phyloP scores from a whole-genome alignment of 2,797 vertebrate genomes.

The Chloroceryle amazona region DNA sequence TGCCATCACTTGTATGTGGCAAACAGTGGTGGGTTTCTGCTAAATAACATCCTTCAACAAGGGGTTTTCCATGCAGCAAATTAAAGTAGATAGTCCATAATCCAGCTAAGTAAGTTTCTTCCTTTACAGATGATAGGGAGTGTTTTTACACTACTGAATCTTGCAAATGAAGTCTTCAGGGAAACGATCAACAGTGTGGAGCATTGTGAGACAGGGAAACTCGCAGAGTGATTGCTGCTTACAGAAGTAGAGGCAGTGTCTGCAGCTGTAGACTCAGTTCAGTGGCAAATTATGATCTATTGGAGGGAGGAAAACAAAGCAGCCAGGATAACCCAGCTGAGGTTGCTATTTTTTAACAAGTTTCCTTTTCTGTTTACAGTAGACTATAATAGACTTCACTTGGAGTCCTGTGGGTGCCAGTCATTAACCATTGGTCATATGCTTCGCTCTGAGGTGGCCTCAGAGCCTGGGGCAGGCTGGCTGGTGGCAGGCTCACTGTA shows the following conservation, averaged over 20 bases:
- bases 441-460: background rate
- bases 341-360: background rate
- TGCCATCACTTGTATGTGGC: background rate
- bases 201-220: background rate
- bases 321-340: background rate
- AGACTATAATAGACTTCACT: background rate
- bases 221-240: background rate
- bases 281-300: constrained; percentile 32
- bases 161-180: constrained; percentile 52
- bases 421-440: background rate
- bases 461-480: background rate
- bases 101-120: background rate
- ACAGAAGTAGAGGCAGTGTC: background rate
- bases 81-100: background rate
- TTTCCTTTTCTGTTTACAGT: background rate
- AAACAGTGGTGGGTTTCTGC: background rate
- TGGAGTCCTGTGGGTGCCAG: background rate
- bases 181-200: constrained; percentile 9
- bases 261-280: background rate
- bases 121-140: background rate
- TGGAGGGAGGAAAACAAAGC: background rate
- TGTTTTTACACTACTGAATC: constrained; percentile 26
- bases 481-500: background rate
- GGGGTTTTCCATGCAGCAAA: background rate
- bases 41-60: background rate